Base-by-base conservation (phyloP, 2,797 vertebrate species). In the Bovichtus variegatus region DNA sequence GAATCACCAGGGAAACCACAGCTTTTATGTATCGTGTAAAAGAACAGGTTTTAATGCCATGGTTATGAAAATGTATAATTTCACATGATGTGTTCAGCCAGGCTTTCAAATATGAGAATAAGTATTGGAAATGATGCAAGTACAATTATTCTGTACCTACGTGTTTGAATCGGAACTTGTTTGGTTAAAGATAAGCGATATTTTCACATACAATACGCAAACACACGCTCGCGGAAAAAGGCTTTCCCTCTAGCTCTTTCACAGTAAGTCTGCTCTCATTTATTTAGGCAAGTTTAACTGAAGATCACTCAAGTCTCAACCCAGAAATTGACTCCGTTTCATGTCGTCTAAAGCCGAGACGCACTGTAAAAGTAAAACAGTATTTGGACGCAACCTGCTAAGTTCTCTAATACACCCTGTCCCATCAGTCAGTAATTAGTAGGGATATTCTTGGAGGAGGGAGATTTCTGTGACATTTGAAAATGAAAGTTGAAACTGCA, bases 401-500 rank as follows among this genome's bases (percentile, higher is more conserved):
- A 86, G 74, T 91, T 89, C 80, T 66, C 72, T 87, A 85, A 87
- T 78, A 79, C 86, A 69, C 69, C 79, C 76, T 51, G 67, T 69
- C 73, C 84, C 77, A 70, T 89, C 91, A 86, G 80, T 84, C 86
- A 64, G 89, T 93, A 94, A 92, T 93, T 93, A 93, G 87, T 12
- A 27, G 75, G 89, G 87, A 90, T 90, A 84, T 92, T 90, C 88
- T 89, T 71, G 51, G 77, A 74, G 54, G 55, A 69, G 74, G 57
- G 80, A 78, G 59, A 83, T 87, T 81, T 88, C 78, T 63, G 78
- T 84, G 88, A 90, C 89, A 88, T 90, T 90, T 90, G 73, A 87
- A 92, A 92, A 92, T 81, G 89, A 89, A 89, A 89, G 90, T 86
- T 86, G 86, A 83, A 87, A 83, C 67, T 78, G 88, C 84, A 77